Base-by-base conservation (phyloP, 30 jellyfish, hydroid and myxozoan genomes). In the Morbakka virulenta region DNA sequence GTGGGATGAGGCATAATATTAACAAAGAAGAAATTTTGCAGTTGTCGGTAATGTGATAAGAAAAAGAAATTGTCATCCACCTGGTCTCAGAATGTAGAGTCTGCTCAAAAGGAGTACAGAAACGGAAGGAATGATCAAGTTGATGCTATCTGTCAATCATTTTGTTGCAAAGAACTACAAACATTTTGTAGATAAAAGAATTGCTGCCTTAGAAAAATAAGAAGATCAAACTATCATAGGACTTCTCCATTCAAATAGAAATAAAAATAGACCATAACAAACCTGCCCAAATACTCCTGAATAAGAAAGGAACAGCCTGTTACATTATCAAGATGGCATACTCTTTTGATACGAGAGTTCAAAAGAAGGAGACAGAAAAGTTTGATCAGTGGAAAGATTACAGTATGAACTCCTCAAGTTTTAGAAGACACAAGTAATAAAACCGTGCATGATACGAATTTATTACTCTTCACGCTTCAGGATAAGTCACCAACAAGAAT, bases 311-410 rank as follows among this genome's bases (percentile, higher is more conserved):
- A 47, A 47, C 22, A 71, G 30, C 72, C 49, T 71, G 74, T 52
- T 71, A 71, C 83, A 71, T 49, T 71, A 71, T 23, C 24, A 71
- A 71, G 29, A 71, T 35, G 83, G 83, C 83, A 14, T 47, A 52
- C 50, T 52, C 83, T 0, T 71, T 35, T 52, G 83, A 71, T 47
- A 28, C 72, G 51, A 71, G 83, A 71, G 83, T 71, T 36, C 53
- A 71, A 47, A 71, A 36, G 83, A 71, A 71, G 72, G 83, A 71
- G 83, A 71, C 24, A 1, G 69, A 68, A 14, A 35, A 68, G 26
- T 68, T 32, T 68, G 30, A 68, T 65, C 80, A 68, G 35, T 68
- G 47, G 22, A 68, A 65, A 68, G 77, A 30, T n/a, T 68, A 41
- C 22, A 0, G 70, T 68, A 22, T 29, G 69, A 31, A n/a, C 68